phyloP scores from a whole-genome alignment of 2,797 vertebrate species.

The Sebastes diploproa region DNA sequence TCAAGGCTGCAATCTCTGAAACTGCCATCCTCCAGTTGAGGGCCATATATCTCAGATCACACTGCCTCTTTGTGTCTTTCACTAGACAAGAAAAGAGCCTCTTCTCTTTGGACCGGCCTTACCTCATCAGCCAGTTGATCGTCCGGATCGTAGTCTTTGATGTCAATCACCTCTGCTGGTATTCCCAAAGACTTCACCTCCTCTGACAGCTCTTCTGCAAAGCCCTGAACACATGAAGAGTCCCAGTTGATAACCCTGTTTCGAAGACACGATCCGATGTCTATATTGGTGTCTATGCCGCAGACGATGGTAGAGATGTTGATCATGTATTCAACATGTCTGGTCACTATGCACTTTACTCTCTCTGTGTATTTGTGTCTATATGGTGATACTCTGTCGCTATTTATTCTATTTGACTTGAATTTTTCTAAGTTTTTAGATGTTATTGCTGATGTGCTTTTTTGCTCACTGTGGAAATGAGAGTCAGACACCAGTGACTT shows the following conservation, averaged over 20 bases:
- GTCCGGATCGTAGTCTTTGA: constrained; percentile 93
- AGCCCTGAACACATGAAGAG: constrained; percentile 76
- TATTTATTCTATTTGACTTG: too few species aligned
- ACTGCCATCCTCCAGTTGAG: not conserved
- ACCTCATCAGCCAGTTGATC: constrained; percentile 92
- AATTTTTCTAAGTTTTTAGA: too few species aligned
- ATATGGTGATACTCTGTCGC: too few species aligned
- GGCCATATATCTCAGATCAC: not conserved
- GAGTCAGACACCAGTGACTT: too few species aligned
- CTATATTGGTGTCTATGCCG: too few species aligned
- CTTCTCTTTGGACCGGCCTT: constrained; percentile 3
- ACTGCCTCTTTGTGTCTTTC: not conserved
- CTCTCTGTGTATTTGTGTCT: too few species aligned
- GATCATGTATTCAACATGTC: too few species aligned
- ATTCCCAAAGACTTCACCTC: constrained; percentile 78
- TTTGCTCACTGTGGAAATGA: too few species aligned
- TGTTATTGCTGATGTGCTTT: too few species aligned
- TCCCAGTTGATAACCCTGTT: not conserved
- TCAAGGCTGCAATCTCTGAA: not conserved
- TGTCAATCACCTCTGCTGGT: constrained; percentile 81
- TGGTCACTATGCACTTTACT: too few species aligned
- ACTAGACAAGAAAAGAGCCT: not conserved
- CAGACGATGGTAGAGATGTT: too few species aligned
- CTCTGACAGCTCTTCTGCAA: constrained; percentile 85
- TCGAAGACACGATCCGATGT: too few species aligned